These are phyloP conservation scores for Albula goreensis DNA, from an alignment of 2,113 vertebrate genomes.

Conservation along the genomic window DNA sequence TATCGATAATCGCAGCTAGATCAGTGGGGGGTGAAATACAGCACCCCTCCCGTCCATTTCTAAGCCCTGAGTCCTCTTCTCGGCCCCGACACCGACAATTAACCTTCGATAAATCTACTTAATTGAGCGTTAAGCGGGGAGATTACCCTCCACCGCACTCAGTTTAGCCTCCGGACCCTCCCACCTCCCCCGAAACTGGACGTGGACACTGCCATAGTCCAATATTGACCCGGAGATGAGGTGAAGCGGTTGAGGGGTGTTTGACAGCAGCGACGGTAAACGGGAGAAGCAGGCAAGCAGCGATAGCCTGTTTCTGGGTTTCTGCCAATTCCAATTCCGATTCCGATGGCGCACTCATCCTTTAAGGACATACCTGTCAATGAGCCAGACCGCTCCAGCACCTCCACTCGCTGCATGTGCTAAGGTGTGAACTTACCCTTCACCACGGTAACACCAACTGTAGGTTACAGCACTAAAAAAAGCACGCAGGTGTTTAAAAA, in stretches of 20 bases:
- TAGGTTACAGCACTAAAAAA: neutral
- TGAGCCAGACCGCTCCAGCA: neutral
- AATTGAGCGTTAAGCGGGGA: neutral
- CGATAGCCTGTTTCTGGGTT: neutral
- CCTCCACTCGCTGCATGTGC: neutral
- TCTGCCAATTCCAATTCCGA: slow-evolving; percentile 16
- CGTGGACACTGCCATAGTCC: neutral
- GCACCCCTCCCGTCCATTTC: no score
- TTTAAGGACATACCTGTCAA: neutral
- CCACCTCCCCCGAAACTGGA: neutral
- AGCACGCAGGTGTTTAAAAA: neutral
- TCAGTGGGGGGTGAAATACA: neutral
- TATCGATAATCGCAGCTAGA: neutral
- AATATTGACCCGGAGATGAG: neutral
- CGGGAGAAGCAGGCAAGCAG: neutral
- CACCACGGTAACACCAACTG: neutral
- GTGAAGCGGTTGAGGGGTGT: neutral
- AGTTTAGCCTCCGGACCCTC: neutral
- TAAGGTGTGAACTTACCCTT: neutral
- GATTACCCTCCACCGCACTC: neutral
- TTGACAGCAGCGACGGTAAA: neutral
- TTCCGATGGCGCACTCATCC: neutral
- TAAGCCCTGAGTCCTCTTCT: neutral
- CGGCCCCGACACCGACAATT: neutral
- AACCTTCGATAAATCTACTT: neutral